Conservation (phyloP, 2,888 invertebrate genomes). For the Carterocephalus palaemon region DNA sequence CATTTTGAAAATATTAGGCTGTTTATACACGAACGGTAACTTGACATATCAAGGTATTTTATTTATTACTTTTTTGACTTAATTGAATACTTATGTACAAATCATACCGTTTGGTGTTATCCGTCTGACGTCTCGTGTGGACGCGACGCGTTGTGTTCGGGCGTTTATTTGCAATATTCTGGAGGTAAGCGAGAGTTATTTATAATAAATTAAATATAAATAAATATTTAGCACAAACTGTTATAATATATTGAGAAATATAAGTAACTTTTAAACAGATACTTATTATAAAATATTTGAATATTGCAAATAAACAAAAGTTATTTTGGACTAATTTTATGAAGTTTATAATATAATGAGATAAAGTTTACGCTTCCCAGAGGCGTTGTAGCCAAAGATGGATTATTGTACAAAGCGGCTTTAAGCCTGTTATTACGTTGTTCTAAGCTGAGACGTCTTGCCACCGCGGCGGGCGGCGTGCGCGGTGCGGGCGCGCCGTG, state of each 20-base stretch:
- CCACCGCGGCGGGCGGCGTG: not conserved
- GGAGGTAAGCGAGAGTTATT: not conserved
- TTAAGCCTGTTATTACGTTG: constrained; percentile 44
- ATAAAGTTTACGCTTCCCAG: constrained; percentile 64
- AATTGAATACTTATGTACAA: too few relatives aligned
- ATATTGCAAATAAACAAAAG: constrained; percentile 35
- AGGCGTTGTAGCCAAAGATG: constrained; percentile 68
- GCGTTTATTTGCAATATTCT: constrained; percentile 28
- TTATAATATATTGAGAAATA: constrained; percentile 14
- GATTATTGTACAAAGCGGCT: constrained; percentile 62
- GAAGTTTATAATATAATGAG: constrained; percentile 50
- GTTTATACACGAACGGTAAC: constrained; percentile 47
- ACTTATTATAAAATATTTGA: constrained; percentile 1
- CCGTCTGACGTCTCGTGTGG: constrained; percentile 39
- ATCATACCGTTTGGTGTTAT: too few relatives aligned
- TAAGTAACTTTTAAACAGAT: constrained; percentile 9
- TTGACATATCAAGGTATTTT: constrained; percentile 60
- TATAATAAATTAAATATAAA: constrained; percentile 6
- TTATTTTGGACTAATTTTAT: constrained; percentile 43
- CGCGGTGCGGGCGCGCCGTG: not conserved
- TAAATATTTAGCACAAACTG: constrained; percentile 8
- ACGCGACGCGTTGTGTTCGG: constrained; percentile 7
- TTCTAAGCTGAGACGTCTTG: constrained; percentile 15
- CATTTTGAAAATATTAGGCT: constrained; percentile 22
- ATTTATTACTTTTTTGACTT: constrained; percentile 31